These are phyloP conservation scores for Dynastes hyllus DNA, from an alignment of 2,888 invertebrate species.

Conservation along the genomic window DNA sequence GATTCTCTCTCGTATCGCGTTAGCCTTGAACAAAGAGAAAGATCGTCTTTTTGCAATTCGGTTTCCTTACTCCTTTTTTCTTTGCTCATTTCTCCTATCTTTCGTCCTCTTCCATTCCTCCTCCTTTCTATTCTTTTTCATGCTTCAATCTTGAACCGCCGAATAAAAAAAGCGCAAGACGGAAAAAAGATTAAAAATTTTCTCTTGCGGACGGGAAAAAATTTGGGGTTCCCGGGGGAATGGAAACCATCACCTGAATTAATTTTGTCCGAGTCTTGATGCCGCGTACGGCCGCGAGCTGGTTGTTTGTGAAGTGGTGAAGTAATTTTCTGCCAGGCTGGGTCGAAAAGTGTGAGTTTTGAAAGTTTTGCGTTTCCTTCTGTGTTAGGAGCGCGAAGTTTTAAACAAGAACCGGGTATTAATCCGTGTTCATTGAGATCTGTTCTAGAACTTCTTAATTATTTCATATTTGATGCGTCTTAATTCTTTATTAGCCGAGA, in stretches of 20 bases:
- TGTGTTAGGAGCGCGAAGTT: not conserved
- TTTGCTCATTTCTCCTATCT: not conserved
- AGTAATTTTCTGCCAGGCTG: not conserved
- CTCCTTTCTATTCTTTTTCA: not conserved
- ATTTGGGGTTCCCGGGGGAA: too few species aligned
- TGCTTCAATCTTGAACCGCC: too few species aligned
- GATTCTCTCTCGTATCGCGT: not conserved
- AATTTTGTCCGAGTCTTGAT: constrained; percentile 10
- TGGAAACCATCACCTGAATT: not conserved
- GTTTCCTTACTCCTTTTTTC: not conserved
- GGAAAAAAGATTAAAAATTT: constrained; percentile 1
- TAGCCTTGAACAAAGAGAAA: not conserved
- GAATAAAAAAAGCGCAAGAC: not conserved
- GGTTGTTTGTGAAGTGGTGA: not conserved
- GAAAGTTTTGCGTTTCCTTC: not conserved
- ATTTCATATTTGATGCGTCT: too few species aligned
- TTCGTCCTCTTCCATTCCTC: not conserved
- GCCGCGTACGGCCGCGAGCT: not conserved
- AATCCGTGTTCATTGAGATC: too few species aligned
- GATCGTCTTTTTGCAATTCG: not conserved
- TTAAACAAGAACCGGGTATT: too few species aligned
- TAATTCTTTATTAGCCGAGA: too few species aligned
- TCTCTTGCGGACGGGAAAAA: not conserved
- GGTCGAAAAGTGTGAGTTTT: constrained; percentile 2
- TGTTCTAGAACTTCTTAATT: too few species aligned